Percentiles rank a stretch among this genome's conserved stretches.
phyloP scores from a whole-genome alignment of 1,140 invertebrate species.

The Papilio polyxenes region DNA sequence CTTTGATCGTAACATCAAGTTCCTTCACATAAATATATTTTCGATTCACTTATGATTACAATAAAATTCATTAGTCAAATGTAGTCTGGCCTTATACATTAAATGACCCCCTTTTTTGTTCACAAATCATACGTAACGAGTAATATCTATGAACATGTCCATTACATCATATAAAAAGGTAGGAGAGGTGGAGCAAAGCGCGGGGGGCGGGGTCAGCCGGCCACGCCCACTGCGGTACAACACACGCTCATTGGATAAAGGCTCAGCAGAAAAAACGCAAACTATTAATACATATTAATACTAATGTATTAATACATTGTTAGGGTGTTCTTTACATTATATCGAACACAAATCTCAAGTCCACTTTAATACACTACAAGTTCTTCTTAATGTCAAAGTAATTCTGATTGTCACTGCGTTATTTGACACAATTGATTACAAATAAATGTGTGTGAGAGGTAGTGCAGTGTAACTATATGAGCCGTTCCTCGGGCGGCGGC shows the following conservation, averaged over 20 bases:
- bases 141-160: too few relatives aligned
- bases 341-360: too few relatives aligned
- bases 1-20: neutral
- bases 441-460: neutral
- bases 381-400: too few relatives aligned
- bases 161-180: slow-evolving; percentile 12
- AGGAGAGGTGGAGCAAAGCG: neutral
- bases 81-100: neutral
- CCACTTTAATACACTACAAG: too few relatives aligned
- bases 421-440: neutral
- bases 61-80: neutral
- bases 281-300: too few relatives aligned
- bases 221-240: neutral
- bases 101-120: neutral
- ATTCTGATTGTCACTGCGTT: too few relatives aligned
- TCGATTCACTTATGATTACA: slow-evolving; percentile 17
- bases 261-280: neutral
- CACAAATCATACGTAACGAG: neutral
- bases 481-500: slow-evolving; percentile 96
- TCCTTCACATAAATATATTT: slow-evolving; percentile 20
- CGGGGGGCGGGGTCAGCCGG: too few relatives aligned
- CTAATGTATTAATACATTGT: neutral
- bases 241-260: neutral
- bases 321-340: too few relatives aligned
- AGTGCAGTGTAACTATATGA: slow-evolving; percentile 85